A percentile compares a stretch with the other conserved stretches of the same genome.
phyloP scores from a whole-genome alignment of 2,888 invertebrate species.

The Drosophila anceps region DNA sequence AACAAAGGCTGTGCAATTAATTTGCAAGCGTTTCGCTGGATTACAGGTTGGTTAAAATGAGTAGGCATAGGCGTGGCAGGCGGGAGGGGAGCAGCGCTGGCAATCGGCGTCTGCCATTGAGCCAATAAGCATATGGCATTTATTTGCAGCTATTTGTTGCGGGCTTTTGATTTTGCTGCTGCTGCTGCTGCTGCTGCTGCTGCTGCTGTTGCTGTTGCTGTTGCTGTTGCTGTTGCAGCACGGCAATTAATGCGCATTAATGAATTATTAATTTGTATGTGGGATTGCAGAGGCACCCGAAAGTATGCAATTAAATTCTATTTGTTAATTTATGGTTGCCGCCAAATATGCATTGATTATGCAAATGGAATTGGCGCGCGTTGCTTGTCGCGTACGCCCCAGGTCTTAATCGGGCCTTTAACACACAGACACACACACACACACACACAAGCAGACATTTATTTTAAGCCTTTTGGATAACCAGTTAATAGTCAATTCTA shows the following conservation, averaged over 20 bases:
- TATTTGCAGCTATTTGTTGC: conserved; percentile 58
- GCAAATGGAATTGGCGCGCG: conserved; percentile 71
- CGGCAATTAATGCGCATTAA: conserved; percentile 78
- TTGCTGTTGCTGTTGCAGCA: conserved; percentile 31
- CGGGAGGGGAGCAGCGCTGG: too few species aligned
- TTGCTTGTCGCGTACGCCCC: conserved; percentile 12
- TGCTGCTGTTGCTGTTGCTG: conserved; percentile 34
- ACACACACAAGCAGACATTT: not conserved
- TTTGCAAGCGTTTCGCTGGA: conserved; percentile 50
- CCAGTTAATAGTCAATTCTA: conserved; percentile 68
- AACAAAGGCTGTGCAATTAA: conserved; percentile 74
- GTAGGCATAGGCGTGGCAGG: not conserved
- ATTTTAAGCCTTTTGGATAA: conserved; percentile 51
- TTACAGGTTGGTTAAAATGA: conserved; percentile 28
- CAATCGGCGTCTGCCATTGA: conserved; percentile 15
- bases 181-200: too few species aligned
- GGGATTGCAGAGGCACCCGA: conserved; percentile 46
- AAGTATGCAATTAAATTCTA: conserved; percentile 82
- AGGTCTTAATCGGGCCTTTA: conserved; percentile 61
- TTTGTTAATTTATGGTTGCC: conserved; percentile 77
- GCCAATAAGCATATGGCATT: conserved; percentile 65
- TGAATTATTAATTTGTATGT: conserved; percentile 77
- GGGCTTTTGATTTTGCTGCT: conserved; percentile 62
- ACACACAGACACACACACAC: conserved; percentile 26
- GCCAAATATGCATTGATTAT: conserved; percentile 78